Percentiles rank a stretch among this genome's conserved stretches.
Conservation (phyloP, 2,113 vertebrate genomes). For the Poeciliopsis prolifica region DNA sequence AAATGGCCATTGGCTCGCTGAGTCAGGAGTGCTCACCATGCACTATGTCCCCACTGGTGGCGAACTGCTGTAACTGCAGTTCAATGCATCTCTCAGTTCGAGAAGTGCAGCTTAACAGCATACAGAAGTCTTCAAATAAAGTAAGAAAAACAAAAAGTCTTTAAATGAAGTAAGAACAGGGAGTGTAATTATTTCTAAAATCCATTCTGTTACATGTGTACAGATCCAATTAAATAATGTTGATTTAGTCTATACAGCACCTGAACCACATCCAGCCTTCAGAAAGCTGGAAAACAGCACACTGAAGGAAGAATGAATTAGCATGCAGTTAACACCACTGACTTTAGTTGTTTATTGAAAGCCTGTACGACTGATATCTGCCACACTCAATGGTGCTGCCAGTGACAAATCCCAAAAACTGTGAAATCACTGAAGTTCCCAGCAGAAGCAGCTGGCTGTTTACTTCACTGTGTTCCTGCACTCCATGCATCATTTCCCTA, state of each 20-base stretch:
- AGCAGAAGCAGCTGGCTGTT: constrained; percentile 69
- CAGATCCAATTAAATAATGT: neutral
- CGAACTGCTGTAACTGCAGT: too few relatives aligned
- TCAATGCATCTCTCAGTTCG: too few relatives aligned
- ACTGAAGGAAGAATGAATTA: constrained; percentile 58
- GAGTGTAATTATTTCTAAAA: too few relatives aligned
- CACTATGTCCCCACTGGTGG: too few relatives aligned
- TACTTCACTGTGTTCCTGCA: constrained; percentile 66
- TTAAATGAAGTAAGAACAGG: too few relatives aligned
- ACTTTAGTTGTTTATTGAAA: constrained; percentile 66
- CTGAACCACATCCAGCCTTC: neutral
- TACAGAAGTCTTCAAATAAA: too few relatives aligned
- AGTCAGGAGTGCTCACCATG: too few relatives aligned
- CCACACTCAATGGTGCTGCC: constrained; percentile 61
- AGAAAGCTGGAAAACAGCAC: constrained; percentile 11
- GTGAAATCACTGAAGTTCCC: constrained; percentile 74
- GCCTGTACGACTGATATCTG: constrained; percentile 62
- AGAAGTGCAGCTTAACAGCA: too few relatives aligned
- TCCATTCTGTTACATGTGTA: neutral
- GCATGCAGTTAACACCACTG: constrained; percentile 59
- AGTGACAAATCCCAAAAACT: constrained; percentile 69
- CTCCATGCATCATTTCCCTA: constrained; percentile 37
- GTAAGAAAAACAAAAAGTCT: too few relatives aligned
- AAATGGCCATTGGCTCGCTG: too few relatives aligned
- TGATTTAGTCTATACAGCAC: neutral